Evolutionary conservation across 2,888 invertebrate genomes (phyloP).

Genomic region (Epinotia ramella): DNA sequence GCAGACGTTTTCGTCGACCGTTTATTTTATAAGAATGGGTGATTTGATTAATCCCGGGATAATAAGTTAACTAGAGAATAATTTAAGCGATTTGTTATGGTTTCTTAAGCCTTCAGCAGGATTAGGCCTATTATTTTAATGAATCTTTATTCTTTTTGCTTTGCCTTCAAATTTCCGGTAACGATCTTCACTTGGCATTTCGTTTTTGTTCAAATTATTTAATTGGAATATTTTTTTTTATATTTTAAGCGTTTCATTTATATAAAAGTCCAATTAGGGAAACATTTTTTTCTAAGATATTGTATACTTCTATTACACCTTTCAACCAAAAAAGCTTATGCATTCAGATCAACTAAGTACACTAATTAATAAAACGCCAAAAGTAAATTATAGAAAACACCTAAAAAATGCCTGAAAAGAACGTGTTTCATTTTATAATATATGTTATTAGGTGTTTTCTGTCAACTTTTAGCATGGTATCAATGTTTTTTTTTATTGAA

Average conservation of each 20-base stretch:
- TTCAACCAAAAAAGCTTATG: too few species aligned
- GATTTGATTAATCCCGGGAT: conserved; percentile 60
- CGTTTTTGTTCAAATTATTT: conserved; percentile 17
- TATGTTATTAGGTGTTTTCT: too few species aligned
- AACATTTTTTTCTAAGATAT: background rate
- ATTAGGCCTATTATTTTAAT: conserved; percentile 56
- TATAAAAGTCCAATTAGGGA: background rate
- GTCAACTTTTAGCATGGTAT: too few species aligned
- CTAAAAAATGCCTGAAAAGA: too few species aligned
- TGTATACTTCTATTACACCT: too few species aligned
- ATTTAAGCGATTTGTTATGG: conserved; percentile 58
- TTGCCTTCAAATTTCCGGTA: conserved; percentile 16
- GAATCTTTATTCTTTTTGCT: conserved; percentile 42
- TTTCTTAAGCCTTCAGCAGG: conserved; percentile 52
- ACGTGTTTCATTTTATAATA: too few species aligned
- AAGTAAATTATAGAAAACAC: too few species aligned
- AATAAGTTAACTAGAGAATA: conserved; percentile 61
- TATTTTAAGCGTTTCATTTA: background rate
- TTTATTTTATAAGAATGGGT: conserved; percentile 51
- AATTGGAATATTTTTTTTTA: background rate
- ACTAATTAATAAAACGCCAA: too few species aligned
- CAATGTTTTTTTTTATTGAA: too few species aligned
- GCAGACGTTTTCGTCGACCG: conserved; percentile 32
- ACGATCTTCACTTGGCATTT: conserved; percentile 23
- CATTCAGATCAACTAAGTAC: too few species aligned